Evolutionary conservation across 2,888 invertebrate genomes (phyloP), one percentile per base, ranked within the genome.

Genomic region (Apantesis nais): DNA sequence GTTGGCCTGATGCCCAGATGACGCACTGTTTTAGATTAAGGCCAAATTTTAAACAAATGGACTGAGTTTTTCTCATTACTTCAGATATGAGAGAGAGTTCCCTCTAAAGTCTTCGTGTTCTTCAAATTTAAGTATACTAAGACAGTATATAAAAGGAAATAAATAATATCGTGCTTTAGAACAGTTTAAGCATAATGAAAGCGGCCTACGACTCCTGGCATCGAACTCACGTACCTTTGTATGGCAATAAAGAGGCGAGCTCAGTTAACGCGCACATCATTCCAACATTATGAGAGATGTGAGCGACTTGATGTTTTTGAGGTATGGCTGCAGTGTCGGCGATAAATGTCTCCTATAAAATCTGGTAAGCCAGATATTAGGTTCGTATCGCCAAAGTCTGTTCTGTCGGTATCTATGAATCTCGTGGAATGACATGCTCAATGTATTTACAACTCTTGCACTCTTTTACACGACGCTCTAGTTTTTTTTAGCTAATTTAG

Each of bases 201-300:
- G 66, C 66, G 60, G 60, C 66, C 58, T 61, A 31, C 8, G 70
- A 61, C 67, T 61, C 69, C 65, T 68, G 74, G 79, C 68, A 52
- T 67, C 67, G 74, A 79, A 81, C 76, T 74, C 71, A 72, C 77
- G 77, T 75, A 75, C 80, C 74, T 74, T 68, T 31, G 55, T 41
- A 63, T 44, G 44, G 74, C 79, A 78, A 78, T 78, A 74, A 79
- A 73, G 63, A 65, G 34, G 39, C 62, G 67, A 68, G 68, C 69
- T 62, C 73, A 80, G 83, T 81, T 81, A 80, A 82, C 74, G 71
- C 61, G 37, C 76, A 80, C 71, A 80, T 78, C 81, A 82, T 82
- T 80, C 73, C 78, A 76, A 75, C 75, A 67, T 74, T 81, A 82
- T 81, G 81, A 80, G 80, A 76, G 72, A 81, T 82, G 80, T 70